Base-by-base conservation (phyloP, 2,888 invertebrate genomes). In the Hypomecis punctinalis region DNA sequence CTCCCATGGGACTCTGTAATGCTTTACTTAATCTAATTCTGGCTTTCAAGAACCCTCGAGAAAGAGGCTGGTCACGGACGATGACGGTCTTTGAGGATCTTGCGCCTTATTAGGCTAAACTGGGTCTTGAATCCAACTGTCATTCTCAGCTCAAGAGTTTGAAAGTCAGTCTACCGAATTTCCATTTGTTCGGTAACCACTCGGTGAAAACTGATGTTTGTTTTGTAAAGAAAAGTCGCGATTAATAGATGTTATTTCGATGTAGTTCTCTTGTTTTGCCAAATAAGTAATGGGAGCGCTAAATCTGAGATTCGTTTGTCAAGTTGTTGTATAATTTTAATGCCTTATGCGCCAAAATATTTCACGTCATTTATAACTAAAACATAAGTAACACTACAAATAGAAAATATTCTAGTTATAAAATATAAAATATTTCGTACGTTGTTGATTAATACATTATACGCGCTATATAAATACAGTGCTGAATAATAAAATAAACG, bases 21-120 rank as follows among this genome's bases (percentile, higher is more conserved):
- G 64, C 43, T 39, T 56, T 47, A 56, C 57, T 75, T 70, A 75
- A 73, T 71, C 68, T 65, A 70, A 74, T 70, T 66, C 55, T 46
- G 53, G 58, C 53, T 58, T 63, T 63, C 56, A 63, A n/a, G 47
- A 51, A 40, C 51, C 49, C 49, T 40, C 47, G 13, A 13, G 42
- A 13, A 37, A 40, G 37, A 13, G 58, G 47, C 33, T 49, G 37
- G 58, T 39, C 47, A 48, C 54, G 53, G 48, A 39, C 40, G 23
- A n/a, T 5, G 42, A n/a, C 49, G 7, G 37, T 23, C 40, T 39
- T 13, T 47, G 53, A 46, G 36, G n/a, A n/a, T n/a, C n/a, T n/a
- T 46, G 33, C 35, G 51, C 23, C 46, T 60, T 52, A 53, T 53
- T 45, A 60, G 39, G n/a, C 39, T 33, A 52, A 59, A 45, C 52